phyloP scores from a whole-genome alignment of 2,797 vertebrate genomes.

The Hirundo rustica region DNA sequence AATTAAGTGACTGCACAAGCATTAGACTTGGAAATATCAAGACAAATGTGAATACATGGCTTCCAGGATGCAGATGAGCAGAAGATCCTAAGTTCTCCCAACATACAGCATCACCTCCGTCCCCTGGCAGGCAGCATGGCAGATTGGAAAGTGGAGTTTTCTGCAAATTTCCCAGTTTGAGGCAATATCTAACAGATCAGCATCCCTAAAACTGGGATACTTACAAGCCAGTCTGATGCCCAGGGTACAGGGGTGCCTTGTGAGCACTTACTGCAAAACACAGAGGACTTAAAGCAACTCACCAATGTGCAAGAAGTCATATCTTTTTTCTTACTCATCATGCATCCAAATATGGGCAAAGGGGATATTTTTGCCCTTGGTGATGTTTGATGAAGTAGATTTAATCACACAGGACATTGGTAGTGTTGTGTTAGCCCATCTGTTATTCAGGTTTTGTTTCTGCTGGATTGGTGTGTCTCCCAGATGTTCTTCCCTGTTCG shows the following conservation, averaged over 20 bases:
- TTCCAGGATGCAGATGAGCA: not conserved
- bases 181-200: not conserved
- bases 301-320: not conserved
- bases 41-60: not conserved
- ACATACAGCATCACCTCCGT: not conserved
- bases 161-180: not conserved
- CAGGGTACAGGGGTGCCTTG: not conserved
- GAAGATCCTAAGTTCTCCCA: not conserved
- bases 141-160: not conserved
- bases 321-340: not conserved
- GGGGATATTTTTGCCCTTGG: not conserved
- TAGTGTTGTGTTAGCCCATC: not conserved
- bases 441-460: conserved; percentile 18
- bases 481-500: not conserved
- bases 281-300: not conserved
- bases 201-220: not conserved
- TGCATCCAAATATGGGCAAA: not conserved
- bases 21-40: not conserved
- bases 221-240: not conserved
- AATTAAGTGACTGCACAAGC: not conserved
- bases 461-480: not conserved
- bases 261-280: not conserved
- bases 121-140: not conserved
- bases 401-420: conserved; percentile 2
- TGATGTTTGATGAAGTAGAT: conserved; percentile 3